A percentile compares a stretch with the other conserved stretches of the same genome.
Evolutionary conservation across 1,140 invertebrate genomes (phyloP).

Genomic region (Nylanderia fulva): DNA sequence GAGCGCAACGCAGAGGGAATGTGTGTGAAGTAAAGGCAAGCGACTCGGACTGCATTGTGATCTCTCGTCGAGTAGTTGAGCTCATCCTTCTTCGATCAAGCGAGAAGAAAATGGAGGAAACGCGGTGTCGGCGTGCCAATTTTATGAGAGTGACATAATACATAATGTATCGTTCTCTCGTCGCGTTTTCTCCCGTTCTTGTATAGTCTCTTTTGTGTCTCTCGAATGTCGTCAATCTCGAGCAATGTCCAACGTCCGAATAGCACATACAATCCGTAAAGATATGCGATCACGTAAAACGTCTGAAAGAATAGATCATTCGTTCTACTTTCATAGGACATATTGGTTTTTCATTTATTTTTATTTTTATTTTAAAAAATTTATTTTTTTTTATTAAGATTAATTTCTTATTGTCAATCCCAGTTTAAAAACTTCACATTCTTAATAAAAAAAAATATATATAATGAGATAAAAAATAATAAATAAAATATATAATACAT

Average conservation of each 20-base stretch:
- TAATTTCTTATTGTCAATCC: too few relatives aligned
- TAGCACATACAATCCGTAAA: not conserved
- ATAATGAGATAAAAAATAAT: too few relatives aligned
- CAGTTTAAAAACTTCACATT: too few relatives aligned
- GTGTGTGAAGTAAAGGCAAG: slow-evolving; percentile 2
- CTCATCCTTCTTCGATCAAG: slow-evolving; percentile 16
- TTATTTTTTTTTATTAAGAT: too few relatives aligned
- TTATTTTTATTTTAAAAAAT: too few relatives aligned
- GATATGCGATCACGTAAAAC: not conserved
- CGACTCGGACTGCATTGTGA: slow-evolving; percentile 1
- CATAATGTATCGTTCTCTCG: slow-evolving; percentile 38
- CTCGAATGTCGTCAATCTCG: slow-evolving; percentile 11
- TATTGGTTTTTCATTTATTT: too few relatives aligned
- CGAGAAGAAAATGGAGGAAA: slow-evolving; percentile 39
- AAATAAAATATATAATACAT: too few relatives aligned
- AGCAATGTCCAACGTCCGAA: not conserved
- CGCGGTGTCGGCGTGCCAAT: slow-evolving; percentile 1
- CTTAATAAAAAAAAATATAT: too few relatives aligned
- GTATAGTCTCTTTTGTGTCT: too few relatives aligned
- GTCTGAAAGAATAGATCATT: not conserved
- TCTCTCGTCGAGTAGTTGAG: slow-evolving; percentile 40
- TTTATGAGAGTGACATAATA: slow-evolving; percentile 37
- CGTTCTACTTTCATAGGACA: slow-evolving; percentile 1
- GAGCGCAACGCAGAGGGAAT: not conserved
- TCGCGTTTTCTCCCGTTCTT: not conserved